phyloP scores from a whole-genome alignment of 2,113 vertebrate genomes.

The Scopus umbretta region DNA sequence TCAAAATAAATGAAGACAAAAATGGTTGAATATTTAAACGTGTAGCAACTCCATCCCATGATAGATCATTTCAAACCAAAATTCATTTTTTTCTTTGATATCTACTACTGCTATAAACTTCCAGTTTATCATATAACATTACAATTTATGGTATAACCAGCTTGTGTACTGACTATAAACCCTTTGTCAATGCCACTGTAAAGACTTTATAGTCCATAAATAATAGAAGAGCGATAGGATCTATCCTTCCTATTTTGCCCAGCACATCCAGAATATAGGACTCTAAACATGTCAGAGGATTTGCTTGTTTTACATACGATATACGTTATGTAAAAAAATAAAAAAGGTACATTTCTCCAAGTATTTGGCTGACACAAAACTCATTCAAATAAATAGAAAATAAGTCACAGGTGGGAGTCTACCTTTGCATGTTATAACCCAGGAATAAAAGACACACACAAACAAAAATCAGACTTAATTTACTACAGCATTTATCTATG shows the following conservation, averaged over 20 bases:
- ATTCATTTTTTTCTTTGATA: slow-evolving; percentile 76
- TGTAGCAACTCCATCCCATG: slow-evolving; percentile 62
- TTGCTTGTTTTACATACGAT: slow-evolving; percentile 72
- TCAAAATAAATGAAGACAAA: slow-evolving; percentile 76
- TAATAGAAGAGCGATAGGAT: slow-evolving; percentile 73
- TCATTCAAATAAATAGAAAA: slow-evolving; percentile 18
- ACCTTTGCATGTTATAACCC: neutral
- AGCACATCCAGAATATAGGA: slow-evolving; percentile 61
- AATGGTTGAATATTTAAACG: slow-evolving; percentile 79
- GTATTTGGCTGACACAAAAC: neutral
- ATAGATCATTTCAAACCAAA: slow-evolving; percentile 69
- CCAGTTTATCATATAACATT: slow-evolving; percentile 83
- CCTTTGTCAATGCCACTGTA: slow-evolving; percentile 80
- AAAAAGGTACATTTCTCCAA: neutral
- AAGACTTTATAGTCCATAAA: slow-evolving; percentile 81
- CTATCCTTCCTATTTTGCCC: slow-evolving; percentile 72
- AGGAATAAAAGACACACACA: neutral
- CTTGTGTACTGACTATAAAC: slow-evolving; percentile 81
- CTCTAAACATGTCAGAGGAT: slow-evolving; percentile 69
- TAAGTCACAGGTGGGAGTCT: slow-evolving; percentile 3
- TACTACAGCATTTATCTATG: slow-evolving; percentile 14
- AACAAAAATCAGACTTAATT: neutral
- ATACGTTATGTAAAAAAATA: slow-evolving; percentile 22
- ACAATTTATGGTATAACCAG: slow-evolving; percentile 83
- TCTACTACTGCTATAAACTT: slow-evolving; percentile 79